Evolutionary conservation across 2,888 invertebrate genomes (phyloP), one percentile per base, ranked within the genome.

Genomic region (Brenthis daphne): DNA sequence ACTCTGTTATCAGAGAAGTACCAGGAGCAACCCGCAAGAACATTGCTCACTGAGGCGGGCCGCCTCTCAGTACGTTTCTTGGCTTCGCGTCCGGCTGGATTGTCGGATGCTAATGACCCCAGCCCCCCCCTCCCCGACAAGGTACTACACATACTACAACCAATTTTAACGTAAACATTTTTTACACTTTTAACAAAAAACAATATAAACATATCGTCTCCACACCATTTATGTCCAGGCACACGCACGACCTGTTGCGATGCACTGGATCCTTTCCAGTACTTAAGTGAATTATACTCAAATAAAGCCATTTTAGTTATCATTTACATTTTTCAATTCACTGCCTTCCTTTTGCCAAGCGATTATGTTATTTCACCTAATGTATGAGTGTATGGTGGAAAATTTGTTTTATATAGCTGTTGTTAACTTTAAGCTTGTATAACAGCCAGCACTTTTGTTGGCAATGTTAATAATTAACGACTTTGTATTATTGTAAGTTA

Each of bases 281-380:
- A 78, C 79, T 85, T 85, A 87, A 89, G 84, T 82, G 86, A 87
- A 85, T 86, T 88, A 89, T 84, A 85, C 85, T 86, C 84, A 86
- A 87, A 88, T 88, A 89, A 88, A 87, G 82, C 77, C 85, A 80
- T 82, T 82, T 82, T 81, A 87, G 83, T 90, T 91, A 90, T 88
- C 89, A 91, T 92, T 91, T 88, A 90, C 86, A 91, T 91, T 92
- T 92, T 92, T 92, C 92, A 92, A 91, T 92, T 87, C 82, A 75
- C 84, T 78, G 75, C 79, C 75, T 76, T 72, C 80, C 37, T 78
- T 77, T 80, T 91, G 90, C 91, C 91, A 91, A 89, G 82, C 81
- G 65, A 68, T 70, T 67, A 65, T 68, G 60, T 58, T 60, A 29
- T 64, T 60, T n/a, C n/a, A 50, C 33, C 20, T 63, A 68, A 70